Base-by-base conservation (phyloP, 2,113 vertebrate species). In the Nibea albiflora region DNA sequence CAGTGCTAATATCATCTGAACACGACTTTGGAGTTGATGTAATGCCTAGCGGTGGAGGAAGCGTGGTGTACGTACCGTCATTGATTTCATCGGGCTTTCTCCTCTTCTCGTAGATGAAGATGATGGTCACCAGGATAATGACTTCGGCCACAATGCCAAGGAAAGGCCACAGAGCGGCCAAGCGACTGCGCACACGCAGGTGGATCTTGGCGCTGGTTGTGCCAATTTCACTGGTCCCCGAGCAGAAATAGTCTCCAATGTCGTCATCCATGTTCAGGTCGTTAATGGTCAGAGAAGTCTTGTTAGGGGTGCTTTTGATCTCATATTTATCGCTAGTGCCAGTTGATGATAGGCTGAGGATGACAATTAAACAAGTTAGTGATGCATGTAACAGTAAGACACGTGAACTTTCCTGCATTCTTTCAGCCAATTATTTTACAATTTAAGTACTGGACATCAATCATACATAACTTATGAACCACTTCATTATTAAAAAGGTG, bases 41-140 rank as follows among this genome's bases (percentile, higher is more conserved):
- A 4, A 7, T 39, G 4, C 22, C 19, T 17, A 28, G 4, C 1
- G 5, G 3, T 72, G 64, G 4, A 58, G 9, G 35, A 0, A 11
- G 35, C 1, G 3, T 0, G 3, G 19, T 6, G 2, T 77, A 83
- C 97, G 86, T 96, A 99, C 98, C 98, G 0, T 99, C 98, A 0
- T 77, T 94, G 76, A 96, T 60, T 49, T 99, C 97, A 42, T 99
- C 97, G 0, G 97, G 96, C 97, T 98, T 99, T 96, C 97, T 97
- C 87, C 96, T 96, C 94, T 98, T 99, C 94, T 99, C 98, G 0
- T 98, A 99, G 93, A 99, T 97, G 90, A 99, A 98, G 94, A 99
- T 99, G 87, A 99, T 94, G 9, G 96, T 96, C 89, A 99, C 95
- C 0, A 99, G 95, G 42, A 99, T 93, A 0, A 99, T 96, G 73